phyloP scores from a whole-genome alignment of 2,888 invertebrate species.

The Allacma fusca region DNA sequence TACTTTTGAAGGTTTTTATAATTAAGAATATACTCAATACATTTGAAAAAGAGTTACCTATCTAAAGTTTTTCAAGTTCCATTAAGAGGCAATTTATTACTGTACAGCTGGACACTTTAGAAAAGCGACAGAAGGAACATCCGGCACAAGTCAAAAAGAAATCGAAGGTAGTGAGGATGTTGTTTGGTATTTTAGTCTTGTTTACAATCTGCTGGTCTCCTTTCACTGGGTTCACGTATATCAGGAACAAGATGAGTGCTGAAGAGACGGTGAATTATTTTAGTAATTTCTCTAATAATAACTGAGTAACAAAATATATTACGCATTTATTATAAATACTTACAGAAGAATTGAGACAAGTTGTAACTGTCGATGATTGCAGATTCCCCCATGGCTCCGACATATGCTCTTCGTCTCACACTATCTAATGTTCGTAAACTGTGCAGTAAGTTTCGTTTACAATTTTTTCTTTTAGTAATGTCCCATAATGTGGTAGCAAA shows the following conservation, averaged over 20 bases:
- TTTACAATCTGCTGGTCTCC: conserved; percentile 77
- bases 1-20: conserved; percentile 71
- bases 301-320: background rate
- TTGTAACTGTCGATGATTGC: background rate
- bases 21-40: background rate
- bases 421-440: conserved; percentile 75
- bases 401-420: conserved; percentile 75
- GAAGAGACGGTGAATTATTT: background rate
- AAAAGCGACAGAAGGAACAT: conserved; percentile 71
- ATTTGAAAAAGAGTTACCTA: no score
- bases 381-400: conserved; percentile 70
- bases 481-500: no score
- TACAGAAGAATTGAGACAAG: background rate
- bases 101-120: conserved; percentile 72
- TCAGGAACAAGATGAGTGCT: conserved; percentile 68
- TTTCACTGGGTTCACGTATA: conserved; percentile 76
- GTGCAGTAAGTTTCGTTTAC: conserved; percentile 67
- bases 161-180: conserved; percentile 74
- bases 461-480: no score
- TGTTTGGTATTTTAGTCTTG: conserved; percentile 74
- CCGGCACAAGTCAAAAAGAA: conserved; percentile 72
- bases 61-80: no score
- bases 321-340: no score
- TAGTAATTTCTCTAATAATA: background rate
- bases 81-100: no score